phyloP scores from a whole-genome alignment of 2,888 invertebrate genomes.

The Eupithecia vulgata region DNA sequence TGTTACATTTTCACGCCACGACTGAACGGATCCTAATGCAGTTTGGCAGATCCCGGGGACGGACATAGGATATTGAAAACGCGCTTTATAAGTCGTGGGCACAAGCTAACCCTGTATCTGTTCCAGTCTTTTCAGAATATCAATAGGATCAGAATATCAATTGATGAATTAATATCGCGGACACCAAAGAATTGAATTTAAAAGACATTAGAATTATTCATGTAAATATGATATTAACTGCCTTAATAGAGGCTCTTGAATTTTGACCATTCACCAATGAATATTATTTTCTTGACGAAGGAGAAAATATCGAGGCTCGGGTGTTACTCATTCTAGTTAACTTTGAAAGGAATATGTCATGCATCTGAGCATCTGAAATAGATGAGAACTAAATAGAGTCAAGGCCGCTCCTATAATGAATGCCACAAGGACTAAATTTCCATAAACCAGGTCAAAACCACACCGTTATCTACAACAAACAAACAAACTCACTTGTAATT shows the following conservation, averaged over 20 bases:
- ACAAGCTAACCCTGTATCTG: neutral
- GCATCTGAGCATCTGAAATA: too few relatives aligned
- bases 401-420: conserved; percentile 14
- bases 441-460: conserved; percentile 23
- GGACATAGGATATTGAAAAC: neutral
- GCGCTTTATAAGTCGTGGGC: neutral
- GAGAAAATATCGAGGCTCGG: neutral
- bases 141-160: neutral
- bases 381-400: neutral
- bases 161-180: neutral
- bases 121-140: neutral
- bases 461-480: conserved; percentile 27
- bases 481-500: conserved; percentile 24
- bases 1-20: neutral
- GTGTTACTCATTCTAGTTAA: neutral
- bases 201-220: neutral
- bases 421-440: conserved; percentile 16
- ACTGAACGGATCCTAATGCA: neutral
- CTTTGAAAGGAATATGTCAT: neutral
- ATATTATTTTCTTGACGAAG: neutral
- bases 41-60: too few relatives aligned
- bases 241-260: neutral
- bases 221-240: neutral
- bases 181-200: neutral
- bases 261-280: neutral